These are phyloP conservation scores for Agrochola lota DNA, from an alignment of 2,888 invertebrate species.

Conservation along the genomic window DNA sequence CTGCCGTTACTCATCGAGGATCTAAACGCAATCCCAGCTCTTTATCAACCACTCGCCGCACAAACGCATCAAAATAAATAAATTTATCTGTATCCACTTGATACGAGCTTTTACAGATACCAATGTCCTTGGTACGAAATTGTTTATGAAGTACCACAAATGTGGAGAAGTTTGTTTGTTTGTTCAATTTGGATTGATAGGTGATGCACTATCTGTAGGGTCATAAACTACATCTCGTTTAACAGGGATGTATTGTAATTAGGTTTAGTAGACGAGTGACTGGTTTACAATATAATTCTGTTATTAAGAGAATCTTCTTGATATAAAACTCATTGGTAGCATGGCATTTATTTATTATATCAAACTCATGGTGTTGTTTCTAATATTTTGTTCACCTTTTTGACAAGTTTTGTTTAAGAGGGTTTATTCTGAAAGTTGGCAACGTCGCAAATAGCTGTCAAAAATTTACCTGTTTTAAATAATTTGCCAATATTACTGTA, in stretches of 20 bases:
- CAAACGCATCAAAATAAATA: slow-evolving; percentile 61
- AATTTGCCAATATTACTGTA: no score
- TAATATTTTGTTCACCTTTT: no score
- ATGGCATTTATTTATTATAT: no score
- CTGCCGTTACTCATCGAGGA: slow-evolving; percentile 28
- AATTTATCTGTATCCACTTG: slow-evolving; percentile 67
- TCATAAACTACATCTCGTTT: no score
- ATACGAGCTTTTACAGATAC: slow-evolving; percentile 70
- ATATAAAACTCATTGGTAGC: no score
- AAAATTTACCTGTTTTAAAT: no score
- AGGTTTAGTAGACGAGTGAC: not conserved
- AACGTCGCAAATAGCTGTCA: no score
- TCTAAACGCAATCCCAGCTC: slow-evolving; percentile 28
- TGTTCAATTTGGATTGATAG: not conserved
- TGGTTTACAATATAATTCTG: not conserved
- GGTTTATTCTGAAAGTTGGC: no score
- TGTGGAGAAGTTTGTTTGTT: slow-evolving; percentile 23
- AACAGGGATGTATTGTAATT: not conserved
- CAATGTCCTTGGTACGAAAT: slow-evolving; percentile 54
- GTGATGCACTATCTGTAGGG: no score
- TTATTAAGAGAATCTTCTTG: not conserved
- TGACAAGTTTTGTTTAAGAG: no score
- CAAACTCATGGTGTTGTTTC: no score
- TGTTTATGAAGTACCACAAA: slow-evolving; percentile 15
- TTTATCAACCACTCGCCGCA: slow-evolving; percentile 51